Conservation (phyloP, 2,113 vertebrate species). For the Myrmecobius fasciatus region DNA sequence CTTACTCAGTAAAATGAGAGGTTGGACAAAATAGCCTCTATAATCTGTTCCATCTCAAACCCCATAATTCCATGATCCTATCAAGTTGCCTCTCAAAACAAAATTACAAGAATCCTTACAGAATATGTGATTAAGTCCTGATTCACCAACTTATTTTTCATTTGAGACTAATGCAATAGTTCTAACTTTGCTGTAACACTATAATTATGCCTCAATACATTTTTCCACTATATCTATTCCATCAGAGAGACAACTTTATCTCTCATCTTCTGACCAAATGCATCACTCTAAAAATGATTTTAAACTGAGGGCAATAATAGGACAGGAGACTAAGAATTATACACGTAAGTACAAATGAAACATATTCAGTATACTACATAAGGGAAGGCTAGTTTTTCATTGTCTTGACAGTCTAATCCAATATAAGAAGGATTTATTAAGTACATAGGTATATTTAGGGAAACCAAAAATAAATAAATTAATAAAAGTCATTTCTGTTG, state of each 20-base stretch:
- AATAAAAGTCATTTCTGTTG: too few species aligned
- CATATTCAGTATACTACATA: conserved; percentile 23
- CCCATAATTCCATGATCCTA: background rate
- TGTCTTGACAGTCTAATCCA: background rate
- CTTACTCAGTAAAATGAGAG: background rate
- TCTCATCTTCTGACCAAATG: background rate
- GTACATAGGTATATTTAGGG: background rate
- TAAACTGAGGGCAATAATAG: too few species aligned
- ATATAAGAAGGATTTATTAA: background rate
- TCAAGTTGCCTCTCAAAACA: conserved; percentile 67
- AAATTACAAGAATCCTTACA: conserved; percentile 30
- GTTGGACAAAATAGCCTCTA: background rate
- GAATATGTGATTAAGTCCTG: conserved; percentile 41
- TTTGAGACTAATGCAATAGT: conserved; percentile 32
- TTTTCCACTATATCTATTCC: background rate
- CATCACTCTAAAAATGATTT: background rate
- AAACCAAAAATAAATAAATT: background rate
- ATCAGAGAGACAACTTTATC: background rate
- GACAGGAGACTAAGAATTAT: background rate
- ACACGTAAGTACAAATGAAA: conserved; percentile 6
- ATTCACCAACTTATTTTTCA: conserved; percentile 17
- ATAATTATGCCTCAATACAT: conserved; percentile 21
- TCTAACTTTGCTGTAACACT: conserved; percentile 52
- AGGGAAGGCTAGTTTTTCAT: conserved; percentile 21
- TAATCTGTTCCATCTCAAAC: background rate